A percentile compares a stretch with the other conserved stretches of the same genome.
Evolutionary conservation across 2,113 vertebrate species (phyloP).

Genomic region (Apistogramma diplotaenia): DNA sequence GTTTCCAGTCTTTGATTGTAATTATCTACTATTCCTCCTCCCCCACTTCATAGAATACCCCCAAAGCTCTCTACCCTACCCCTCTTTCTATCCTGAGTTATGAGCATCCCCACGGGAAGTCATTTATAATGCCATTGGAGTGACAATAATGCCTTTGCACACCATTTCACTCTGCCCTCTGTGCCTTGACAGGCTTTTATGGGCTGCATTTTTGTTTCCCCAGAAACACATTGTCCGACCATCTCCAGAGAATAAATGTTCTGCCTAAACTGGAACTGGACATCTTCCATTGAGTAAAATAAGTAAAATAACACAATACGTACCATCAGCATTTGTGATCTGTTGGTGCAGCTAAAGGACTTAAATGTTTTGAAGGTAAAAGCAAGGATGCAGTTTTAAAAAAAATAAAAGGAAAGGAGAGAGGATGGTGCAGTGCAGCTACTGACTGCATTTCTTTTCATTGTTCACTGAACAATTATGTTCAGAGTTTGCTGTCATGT

Average conservation of each 20-base stretch:
- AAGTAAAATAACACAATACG: background rate
- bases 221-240: conserved; percentile 51
- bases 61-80: conserved; percentile 10
- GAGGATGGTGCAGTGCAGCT: background rate
- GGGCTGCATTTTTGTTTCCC: conserved; percentile 44
- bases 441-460: conserved; percentile 42
- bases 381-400: background rate
- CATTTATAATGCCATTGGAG: conserved; percentile 72
- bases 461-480: conserved; percentile 67
- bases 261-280: background rate
- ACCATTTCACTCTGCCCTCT: conserved; percentile 67
- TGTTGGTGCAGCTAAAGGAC: background rate
- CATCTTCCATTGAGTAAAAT: conserved; percentile 12
- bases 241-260: conserved; percentile 37
- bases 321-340: background rate
- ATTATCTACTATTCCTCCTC: conserved; percentile 42
- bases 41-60: conserved; percentile 12
- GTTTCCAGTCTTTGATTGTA: conserved; percentile 60
- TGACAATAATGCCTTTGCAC: conserved; percentile 72
- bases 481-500: conserved; percentile 59
- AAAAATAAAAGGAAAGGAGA: background rate
- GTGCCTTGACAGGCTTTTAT: conserved; percentile 58
- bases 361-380: background rate
- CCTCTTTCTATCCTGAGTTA: conserved; percentile 52
- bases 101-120: conserved; percentile 65